Evolutionary conservation across 1,140 invertebrate species (phyloP).

Genomic region (Microplitis mediator): DNA sequence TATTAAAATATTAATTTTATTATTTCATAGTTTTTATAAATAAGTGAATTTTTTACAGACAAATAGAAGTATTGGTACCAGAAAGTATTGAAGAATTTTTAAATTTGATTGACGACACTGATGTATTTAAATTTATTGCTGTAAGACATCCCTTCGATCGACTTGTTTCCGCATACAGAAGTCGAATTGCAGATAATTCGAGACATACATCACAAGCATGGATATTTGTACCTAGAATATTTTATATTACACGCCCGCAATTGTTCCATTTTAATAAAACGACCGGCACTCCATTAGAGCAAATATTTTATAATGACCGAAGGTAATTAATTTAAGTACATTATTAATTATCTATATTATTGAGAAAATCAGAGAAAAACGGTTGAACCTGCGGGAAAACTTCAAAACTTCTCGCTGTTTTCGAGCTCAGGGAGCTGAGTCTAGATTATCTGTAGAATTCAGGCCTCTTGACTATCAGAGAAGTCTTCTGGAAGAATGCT

Average conservation of each 20-base stretch:
- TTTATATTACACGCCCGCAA: constrained; percentile 51
- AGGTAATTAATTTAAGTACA: constrained; percentile 38
- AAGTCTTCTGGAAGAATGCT: too few species aligned
- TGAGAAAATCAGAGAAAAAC: background rate
- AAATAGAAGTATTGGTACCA: constrained; percentile 47
- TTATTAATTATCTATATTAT: background rate
- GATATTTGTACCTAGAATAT: constrained; percentile 55
- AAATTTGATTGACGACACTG: constrained; percentile 35
- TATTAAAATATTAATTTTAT: constrained; percentile 13
- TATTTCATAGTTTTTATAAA: constrained; percentile 40
- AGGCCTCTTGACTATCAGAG: too few species aligned
- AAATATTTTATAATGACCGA: constrained; percentile 50
- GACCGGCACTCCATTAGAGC: constrained; percentile 38
- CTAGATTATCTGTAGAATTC: too few species aligned
- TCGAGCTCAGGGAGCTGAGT: too few species aligned
- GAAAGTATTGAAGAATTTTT: constrained; percentile 38
- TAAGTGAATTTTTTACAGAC: constrained; percentile 42
- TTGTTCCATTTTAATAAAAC: constrained; percentile 47
- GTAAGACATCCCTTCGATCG: constrained; percentile 64
- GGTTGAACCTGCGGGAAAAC: too few species aligned
- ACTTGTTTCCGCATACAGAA: constrained; percentile 63
- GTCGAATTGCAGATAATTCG: constrained; percentile 60
- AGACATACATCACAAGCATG: constrained; percentile 56
- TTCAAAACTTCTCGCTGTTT: too few species aligned
- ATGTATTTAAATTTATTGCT: constrained; percentile 56